Conservation (phyloP, 2,888 invertebrate genomes). For the Yponomeuta cagnagella region DNA sequence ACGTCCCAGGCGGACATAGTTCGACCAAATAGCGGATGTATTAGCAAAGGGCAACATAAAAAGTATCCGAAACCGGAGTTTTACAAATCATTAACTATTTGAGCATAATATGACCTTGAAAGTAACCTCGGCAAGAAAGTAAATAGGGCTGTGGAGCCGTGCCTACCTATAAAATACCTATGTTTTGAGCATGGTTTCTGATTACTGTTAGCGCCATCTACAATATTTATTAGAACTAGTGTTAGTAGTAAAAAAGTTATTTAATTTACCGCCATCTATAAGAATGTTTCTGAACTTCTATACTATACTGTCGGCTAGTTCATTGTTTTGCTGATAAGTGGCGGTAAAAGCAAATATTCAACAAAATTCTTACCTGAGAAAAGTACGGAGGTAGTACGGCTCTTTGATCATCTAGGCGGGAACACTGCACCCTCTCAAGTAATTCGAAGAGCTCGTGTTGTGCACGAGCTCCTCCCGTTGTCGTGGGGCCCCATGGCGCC, state of each 20-base stretch:
- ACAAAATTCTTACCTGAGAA: conserved; percentile 81
- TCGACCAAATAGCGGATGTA: too few species aligned
- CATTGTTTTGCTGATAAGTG: neutral
- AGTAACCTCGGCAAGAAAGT: too few species aligned
- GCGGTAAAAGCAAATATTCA: neutral
- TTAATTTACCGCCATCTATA: neutral
- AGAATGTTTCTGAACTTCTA: neutral
- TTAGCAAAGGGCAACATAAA: too few species aligned
- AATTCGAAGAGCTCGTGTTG: conserved; percentile 93
- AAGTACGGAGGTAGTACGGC: conserved; percentile 95
- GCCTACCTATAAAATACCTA: too few species aligned
- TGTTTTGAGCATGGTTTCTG: too few species aligned
- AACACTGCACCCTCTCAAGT: conserved; percentile 95
- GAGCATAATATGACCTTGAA: too few species aligned
- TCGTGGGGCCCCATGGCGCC: conserved; percentile 69
- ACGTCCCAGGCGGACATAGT: too few species aligned
- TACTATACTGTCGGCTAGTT: neutral
- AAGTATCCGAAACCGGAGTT: too few species aligned
- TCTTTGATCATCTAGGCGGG: conserved; percentile 96
- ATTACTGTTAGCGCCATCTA: too few species aligned
- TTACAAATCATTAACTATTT: too few species aligned
- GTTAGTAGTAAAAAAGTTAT: neutral
- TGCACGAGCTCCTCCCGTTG: conserved; percentile 71
- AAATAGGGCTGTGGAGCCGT: too few species aligned
- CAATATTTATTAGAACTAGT: too few species aligned